These are phyloP conservation scores for Crypturellus undulatus DNA, from an alignment of 2,113 vertebrate species.

Conservation along the genomic window DNA sequence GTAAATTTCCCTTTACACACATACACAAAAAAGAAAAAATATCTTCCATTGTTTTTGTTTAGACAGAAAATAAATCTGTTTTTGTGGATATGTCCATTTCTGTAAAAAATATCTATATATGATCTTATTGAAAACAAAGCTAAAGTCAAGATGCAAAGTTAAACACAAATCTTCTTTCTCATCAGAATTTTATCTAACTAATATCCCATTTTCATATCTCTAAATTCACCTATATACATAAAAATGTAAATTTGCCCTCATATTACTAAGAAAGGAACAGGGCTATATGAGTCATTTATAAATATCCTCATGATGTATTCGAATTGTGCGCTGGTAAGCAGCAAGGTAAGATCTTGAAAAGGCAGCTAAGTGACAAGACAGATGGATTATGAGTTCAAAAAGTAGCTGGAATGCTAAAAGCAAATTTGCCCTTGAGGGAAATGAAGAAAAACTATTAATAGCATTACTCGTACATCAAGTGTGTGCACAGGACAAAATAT, in stretches of 20 bases:
- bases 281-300: constrained; percentile 12
- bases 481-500: not conserved
- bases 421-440: constrained; percentile 29
- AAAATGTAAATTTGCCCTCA: not conserved
- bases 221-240: not conserved
- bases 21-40: not conserved
- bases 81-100: not conserved
- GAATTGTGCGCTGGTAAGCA: not conserved
- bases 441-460: constrained; percentile 4
- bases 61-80: not conserved
- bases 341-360: constrained; percentile 15
- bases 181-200: not conserved
- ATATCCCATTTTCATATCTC: not conserved
- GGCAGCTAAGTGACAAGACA: constrained; percentile 29
- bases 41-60: not conserved
- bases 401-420: constrained; percentile 20
- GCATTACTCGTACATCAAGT: not conserved
- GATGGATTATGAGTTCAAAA: constrained; percentile 54
- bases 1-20: not conserved
- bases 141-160: not conserved
- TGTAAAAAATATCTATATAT: not conserved
- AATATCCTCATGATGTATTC: constrained; percentile 27
- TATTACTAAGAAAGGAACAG: not conserved
- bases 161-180: not conserved
- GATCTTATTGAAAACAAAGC: not conserved